Evolutionary conservation across 2,797 vertebrate species (phyloP).

Genomic region (Sebastes minor): DNA sequence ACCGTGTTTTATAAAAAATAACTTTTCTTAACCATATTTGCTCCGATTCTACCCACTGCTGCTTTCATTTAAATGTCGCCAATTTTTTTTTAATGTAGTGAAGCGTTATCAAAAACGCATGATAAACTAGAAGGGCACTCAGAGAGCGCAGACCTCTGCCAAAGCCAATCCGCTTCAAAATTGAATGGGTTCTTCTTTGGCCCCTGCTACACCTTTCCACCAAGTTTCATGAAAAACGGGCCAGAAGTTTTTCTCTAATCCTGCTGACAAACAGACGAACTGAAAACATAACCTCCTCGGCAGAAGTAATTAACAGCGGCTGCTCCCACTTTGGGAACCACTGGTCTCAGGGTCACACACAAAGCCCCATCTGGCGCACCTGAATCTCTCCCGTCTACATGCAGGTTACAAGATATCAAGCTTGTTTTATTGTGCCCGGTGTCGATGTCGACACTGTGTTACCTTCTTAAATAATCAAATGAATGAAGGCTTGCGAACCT

Average conservation of each 20-base stretch:
- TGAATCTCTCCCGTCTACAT: not conserved
- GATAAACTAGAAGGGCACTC: not conserved
- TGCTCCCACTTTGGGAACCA: not conserved
- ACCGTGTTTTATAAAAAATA: too few species aligned
- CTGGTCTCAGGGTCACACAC: not conserved
- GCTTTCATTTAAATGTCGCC: not conserved
- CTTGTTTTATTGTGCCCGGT: not conserved
- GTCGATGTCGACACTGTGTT: not conserved
- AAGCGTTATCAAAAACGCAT: not conserved
- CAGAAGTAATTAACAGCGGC: not conserved
- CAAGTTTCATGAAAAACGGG: not conserved
- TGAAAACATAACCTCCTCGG: not conserved
- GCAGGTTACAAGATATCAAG: not conserved
- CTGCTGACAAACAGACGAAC: not conserved
- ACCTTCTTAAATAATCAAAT: slow-evolving; percentile 3
- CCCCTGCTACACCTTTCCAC: not conserved
- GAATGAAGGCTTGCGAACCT: not conserved
- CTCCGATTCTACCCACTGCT: too few species aligned
- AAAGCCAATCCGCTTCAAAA: not conserved
- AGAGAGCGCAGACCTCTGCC: not conserved
- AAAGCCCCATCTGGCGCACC: not conserved
- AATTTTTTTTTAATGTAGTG: not conserved
- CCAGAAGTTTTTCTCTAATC: not conserved
- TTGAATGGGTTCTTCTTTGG: not conserved
- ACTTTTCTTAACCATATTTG: too few species aligned